phyloP scores from a whole-genome alignment of 1,140 invertebrate species.

The Drosophila pandora region DNA sequence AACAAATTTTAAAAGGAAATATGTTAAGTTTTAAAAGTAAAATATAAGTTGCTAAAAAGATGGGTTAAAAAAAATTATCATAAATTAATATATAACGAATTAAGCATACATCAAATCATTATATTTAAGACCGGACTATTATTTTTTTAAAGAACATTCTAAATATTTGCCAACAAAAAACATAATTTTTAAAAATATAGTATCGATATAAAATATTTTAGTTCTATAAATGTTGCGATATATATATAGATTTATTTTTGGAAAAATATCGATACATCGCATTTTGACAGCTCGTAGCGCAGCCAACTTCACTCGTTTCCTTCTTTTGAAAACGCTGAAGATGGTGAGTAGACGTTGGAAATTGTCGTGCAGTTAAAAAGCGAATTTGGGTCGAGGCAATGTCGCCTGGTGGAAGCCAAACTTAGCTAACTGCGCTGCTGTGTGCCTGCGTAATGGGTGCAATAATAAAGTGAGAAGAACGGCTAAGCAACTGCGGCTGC shows the following conservation, averaged over 20 bases:
- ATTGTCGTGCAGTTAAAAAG: constrained; percentile 56
- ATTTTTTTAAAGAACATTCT: no score
- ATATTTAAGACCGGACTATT: no score
- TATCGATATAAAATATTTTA: no score
- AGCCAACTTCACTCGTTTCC: constrained; percentile 79
- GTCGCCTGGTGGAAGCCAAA: constrained; percentile 10
- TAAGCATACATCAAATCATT: no score
- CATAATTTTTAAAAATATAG: no score
- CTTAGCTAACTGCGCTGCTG: constrained; percentile 1
- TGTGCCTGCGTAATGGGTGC: neutral
- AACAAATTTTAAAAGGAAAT: no score
- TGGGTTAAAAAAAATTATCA: no score
- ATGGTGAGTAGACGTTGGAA: constrained; percentile 80
- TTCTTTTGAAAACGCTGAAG: constrained; percentile 80
- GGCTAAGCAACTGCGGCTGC: constrained; percentile 10
- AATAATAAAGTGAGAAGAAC: constrained; percentile 55
- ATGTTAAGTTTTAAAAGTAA: no score
- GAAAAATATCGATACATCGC: neutral
- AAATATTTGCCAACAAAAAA: no score
- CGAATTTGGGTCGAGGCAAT: constrained; percentile 11
- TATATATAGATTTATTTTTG: neutral
- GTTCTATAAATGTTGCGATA: no score
- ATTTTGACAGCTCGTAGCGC: constrained; percentile 36
- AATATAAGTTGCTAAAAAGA: no score
- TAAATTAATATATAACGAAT: no score